Percentiles rank a stretch among this genome's conserved stretches.
phyloP scores from a whole-genome alignment of 2,113 vertebrate species.

The Ailurus styani region DNA sequence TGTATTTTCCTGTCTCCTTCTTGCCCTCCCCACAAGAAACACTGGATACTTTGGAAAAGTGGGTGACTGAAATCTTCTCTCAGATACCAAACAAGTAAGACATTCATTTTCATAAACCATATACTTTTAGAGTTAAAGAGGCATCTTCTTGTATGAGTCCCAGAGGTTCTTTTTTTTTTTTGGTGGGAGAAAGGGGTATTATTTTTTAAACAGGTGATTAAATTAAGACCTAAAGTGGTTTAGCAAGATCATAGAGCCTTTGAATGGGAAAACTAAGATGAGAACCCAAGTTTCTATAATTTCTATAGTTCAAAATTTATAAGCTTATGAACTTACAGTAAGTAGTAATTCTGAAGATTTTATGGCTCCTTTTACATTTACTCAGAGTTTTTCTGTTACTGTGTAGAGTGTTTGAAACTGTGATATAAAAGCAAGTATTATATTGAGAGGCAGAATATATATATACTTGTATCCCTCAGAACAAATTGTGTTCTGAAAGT shows the following conservation, averaged over 20 bases:
- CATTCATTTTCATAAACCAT: conserved; percentile 18
- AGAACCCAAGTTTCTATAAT: not conserved
- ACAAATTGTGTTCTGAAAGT: not conserved
- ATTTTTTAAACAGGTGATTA: not conserved
- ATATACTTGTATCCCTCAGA: not conserved
- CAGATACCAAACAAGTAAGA: conserved; percentile 96
- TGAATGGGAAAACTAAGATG: conserved; percentile 20
- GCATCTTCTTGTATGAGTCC: not conserved
- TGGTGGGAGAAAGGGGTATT: not conserved
- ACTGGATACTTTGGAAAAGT: conserved; percentile 94
- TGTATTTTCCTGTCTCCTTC: conserved; percentile 42
- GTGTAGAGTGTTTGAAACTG: not conserved
- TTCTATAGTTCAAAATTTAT: conserved; percentile 29
- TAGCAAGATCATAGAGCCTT: not conserved
- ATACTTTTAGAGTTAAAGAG: not conserved
- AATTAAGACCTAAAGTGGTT: not conserved
- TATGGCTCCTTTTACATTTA: conserved; percentile 10
- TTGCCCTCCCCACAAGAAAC: conserved; percentile 82
- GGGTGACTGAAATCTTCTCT: conserved; percentile 95
- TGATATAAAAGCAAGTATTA: not conserved
- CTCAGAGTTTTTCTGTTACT: not conserved
- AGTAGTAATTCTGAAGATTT: conserved; percentile 18
- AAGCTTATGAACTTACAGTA: not conserved
- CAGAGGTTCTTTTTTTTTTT: not conserved
- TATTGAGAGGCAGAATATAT: not conserved